phyloP scores from a whole-genome alignment of 2,113 vertebrate species.

The Xenopus borealis region DNA sequence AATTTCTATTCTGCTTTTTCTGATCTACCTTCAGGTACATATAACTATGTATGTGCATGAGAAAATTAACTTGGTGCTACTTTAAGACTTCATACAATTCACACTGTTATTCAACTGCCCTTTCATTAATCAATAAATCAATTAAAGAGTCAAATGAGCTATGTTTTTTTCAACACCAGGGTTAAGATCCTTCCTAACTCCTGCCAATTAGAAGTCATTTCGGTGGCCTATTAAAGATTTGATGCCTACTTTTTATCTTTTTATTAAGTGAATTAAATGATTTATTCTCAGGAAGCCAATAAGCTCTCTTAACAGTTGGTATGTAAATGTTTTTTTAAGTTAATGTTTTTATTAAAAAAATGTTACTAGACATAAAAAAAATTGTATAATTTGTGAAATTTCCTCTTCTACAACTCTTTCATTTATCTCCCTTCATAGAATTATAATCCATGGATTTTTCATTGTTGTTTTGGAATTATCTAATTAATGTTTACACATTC shows the following conservation, averaged over 20 bases:
- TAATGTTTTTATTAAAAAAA: no score
- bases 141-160: constrained; percentile 35
- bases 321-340: not conserved
- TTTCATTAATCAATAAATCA: constrained; percentile 51
- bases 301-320: not conserved
- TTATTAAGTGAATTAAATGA: constrained; percentile 41
- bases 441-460: no score
- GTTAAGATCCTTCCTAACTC: constrained; percentile 49
- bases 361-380: no score
- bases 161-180: not conserved
- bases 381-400: not conserved
- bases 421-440: no score
- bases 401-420: no score
- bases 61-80: not conserved
- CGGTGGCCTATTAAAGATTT: rapidly evolving
- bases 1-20: not conserved
- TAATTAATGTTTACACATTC: no score
- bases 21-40: not conserved
- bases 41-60: not conserved
- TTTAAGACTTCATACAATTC: constrained; percentile 47
- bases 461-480: no score
- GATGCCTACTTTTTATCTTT: constrained; percentile 41
- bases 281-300: not conserved
- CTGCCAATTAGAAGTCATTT: constrained; percentile 25
- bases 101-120: constrained; percentile 55